Evolutionary conservation across 2,113 vertebrate genomes (phyloP), one percentile per base, ranked within the genome.

Genomic region (Neotoma lepida): DNA sequence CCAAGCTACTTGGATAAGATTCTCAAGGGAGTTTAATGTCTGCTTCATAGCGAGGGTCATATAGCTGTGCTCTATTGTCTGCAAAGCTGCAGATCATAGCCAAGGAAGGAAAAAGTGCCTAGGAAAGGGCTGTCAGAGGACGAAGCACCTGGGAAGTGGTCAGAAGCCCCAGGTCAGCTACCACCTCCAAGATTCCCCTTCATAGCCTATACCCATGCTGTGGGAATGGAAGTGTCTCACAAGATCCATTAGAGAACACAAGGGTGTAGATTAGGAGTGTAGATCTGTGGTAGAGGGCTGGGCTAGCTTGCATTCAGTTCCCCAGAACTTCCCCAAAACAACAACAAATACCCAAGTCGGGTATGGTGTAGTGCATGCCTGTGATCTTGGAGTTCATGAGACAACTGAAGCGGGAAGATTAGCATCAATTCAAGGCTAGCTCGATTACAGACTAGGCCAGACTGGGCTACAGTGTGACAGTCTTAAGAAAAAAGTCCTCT

Each of bases 1-100:
- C 17, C 30, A 39, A 88, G 85, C 80, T 93, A 74, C 89, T 82
- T 90, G 46, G 54, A 71, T 86, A 71, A 71, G 93, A 94, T 71
- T 96, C 93, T 80, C 61, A 84, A 6, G 26, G 74, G 18, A 7
- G 2, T 61, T 84, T 86, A 64, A 74, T 44, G 15, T 85, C n/a
- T 70, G 61, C 58, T n/a, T 91, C 46, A 4, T 4, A 26, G 54
- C 1, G 13, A 86, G 20, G 44, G 61, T 87, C 6, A 51, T 61
- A n/a, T 63, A 63, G 35, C 66, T 88, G 88, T 73, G 63, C 39
- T 46, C 10, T 2, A 46, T 73, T 80, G 89, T 58, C 68, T 49
- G 17, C n/a, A 77, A 64, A 71, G 22, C 63, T 73, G 78, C 58
- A 77, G 71, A n/a, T 30, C 24, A 61, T 41, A 35, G 15, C 64